Evolutionary conservation across 2,797 vertebrate species (phyloP), one percentile per base, ranked within the genome.

Genomic region (Falco cherrug): DNA sequence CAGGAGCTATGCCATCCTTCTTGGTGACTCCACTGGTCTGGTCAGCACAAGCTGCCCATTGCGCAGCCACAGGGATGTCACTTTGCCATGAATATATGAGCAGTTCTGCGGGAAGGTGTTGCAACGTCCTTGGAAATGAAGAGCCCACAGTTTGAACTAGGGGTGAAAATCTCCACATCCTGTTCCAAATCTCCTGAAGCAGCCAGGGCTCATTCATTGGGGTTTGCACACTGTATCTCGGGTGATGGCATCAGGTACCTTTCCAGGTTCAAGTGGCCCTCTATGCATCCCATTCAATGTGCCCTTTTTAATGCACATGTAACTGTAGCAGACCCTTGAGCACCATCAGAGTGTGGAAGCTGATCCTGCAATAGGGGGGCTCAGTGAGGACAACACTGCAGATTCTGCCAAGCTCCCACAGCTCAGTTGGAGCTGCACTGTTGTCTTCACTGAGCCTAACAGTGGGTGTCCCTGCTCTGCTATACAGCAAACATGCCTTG

Each of bases 201-300:
- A 86, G 39, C 54, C 75, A 14, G 79, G 79, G 65, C 71, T 93
- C 48, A 63, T 29, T 35, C 87, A 25, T 11, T 83, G 94, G 91
- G 94, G 74, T 97, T 96, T 93, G 81, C 82, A 74, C 74, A 93
- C 87, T 96, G 84, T 97, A 39, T 93, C 93, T 94, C 95, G 94
- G 90, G 95, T 59, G 95, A 76, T 31, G 87, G 97, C 96, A 84
- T 47, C 77, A 90, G 96, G 96, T 93, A 56, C 94, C 90, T 97
- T 95, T 90, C 35, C 33, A 74, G 94, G 89, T 97, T 97, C 95
- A 26, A 65, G 76, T 48, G 78, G 56, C 71, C 67, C 10, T 59
- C 59, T 82, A 8, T 82, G 51, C 64, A 25, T 82, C 37, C 48
- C 47, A 24, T 63, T 80, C 45, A 11, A 2, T 22, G 37, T 1